Percentiles rank a stretch among this genome's conserved stretches.
Evolutionary conservation across 2,888 invertebrate species (phyloP).

Genomic region (Heliconius ethilla): DNA sequence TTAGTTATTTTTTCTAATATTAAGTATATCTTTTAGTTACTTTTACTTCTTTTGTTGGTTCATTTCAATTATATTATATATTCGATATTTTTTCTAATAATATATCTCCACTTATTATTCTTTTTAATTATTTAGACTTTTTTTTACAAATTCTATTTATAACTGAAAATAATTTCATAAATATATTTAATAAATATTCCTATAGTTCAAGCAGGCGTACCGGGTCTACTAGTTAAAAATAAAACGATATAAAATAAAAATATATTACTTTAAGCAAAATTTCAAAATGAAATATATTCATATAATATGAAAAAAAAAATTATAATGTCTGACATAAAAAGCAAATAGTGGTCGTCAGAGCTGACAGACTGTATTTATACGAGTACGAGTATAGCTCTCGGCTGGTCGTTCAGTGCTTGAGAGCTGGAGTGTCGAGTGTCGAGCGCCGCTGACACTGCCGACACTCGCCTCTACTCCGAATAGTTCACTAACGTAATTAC

Average conservation of each 20-base stretch:
- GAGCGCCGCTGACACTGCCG: conserved; percentile 22
- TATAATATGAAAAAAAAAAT: conserved; percentile 4
- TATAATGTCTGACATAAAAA: conserved; percentile 31
- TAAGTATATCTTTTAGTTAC: too few relatives aligned
- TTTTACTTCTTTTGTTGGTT: too few relatives aligned
- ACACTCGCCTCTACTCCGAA: conserved; percentile 39
- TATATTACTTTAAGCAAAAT: background rate
- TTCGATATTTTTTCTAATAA: too few relatives aligned
- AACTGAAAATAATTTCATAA: too few relatives aligned
- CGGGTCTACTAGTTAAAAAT: too few relatives aligned
- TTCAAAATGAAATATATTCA: conserved; percentile 6
- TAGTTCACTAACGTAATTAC: conserved; percentile 40
- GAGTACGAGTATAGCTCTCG: conserved; percentile 29
- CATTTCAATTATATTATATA: too few relatives aligned
- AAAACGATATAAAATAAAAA: background rate
- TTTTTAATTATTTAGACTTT: too few relatives aligned
- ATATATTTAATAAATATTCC: too few relatives aligned
- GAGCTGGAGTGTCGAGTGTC: conserved; percentile 38
- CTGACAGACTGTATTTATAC: conserved; percentile 36
- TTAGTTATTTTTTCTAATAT: too few relatives aligned
- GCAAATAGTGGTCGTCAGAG: conserved; percentile 35
- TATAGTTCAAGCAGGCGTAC: too few relatives aligned
- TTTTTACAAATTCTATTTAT: too few relatives aligned
- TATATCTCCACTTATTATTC: too few relatives aligned
- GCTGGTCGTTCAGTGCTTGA: conserved; percentile 44